These are phyloP conservation scores for Zenarchopterus dispar DNA, from an alignment of 2,797 vertebrate species.

Conservation along the genomic window DNA sequence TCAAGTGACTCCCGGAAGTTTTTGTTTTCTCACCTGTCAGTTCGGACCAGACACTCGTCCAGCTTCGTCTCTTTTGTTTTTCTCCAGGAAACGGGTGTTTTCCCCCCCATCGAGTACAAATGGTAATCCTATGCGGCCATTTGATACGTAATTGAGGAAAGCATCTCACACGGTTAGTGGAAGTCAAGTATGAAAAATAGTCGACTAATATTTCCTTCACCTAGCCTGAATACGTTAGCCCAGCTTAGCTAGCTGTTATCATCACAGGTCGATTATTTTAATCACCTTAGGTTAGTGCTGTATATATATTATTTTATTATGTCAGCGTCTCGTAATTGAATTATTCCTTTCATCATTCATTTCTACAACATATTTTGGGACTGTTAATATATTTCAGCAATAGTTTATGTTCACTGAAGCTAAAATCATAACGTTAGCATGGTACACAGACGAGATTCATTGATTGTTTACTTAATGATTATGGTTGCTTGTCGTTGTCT, in stretches of 20 bases:
- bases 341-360: constrained; percentile 4
- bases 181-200: constrained; percentile 25
- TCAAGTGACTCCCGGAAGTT: constrained; percentile 79
- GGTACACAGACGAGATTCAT: constrained; percentile 21
- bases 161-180: constrained; percentile 65
- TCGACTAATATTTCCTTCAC: constrained; percentile 50
- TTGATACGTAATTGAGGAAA: constrained; percentile 48
- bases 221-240: constrained; percentile 66
- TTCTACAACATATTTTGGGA: neutral
- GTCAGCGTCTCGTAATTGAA: neutral
- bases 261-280: constrained; percentile 40
- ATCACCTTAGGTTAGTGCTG: neutral
- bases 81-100: constrained; percentile 25
- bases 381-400: neutral
- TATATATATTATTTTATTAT: neutral
- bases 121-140: constrained; percentile 24
- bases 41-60: constrained; percentile 58
- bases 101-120: constrained; percentile 35
- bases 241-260: constrained; percentile 61
- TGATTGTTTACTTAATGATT: constrained; percentile 56
- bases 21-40: constrained; percentile 79
- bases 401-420: constrained; percentile 51
- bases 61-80: constrained; percentile 56
- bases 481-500: neutral
- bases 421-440: constrained; percentile 55